phyloP scores from a whole-genome alignment of 2,888 invertebrate species.

The Troilus luridus region DNA sequence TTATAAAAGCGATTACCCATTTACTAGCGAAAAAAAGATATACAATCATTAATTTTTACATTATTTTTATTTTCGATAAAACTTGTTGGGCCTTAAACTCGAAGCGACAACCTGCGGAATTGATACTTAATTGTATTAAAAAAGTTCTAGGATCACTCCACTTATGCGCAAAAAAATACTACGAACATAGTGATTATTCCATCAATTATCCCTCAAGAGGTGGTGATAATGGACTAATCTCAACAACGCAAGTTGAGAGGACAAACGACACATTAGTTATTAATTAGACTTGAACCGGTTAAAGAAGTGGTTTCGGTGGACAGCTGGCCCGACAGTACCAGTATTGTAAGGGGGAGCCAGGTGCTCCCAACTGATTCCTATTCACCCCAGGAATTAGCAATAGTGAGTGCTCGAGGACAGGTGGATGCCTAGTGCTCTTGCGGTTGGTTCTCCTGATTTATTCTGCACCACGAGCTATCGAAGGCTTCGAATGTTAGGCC shows the following conservation, averaged over 20 bases:
- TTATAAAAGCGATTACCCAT: too few species aligned
- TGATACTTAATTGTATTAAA: too few species aligned
- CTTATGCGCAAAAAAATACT: neutral
- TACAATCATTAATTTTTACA: too few species aligned
- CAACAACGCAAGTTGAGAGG: neutral
- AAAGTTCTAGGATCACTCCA: neutral
- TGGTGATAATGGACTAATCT: neutral
- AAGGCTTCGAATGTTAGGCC: slow-evolving; percentile 24
- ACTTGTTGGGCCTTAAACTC: too few species aligned
- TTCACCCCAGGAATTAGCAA: slow-evolving; percentile 43
- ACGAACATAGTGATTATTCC: neutral
- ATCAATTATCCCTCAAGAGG: neutral
- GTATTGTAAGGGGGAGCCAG: slow-evolving; percentile 1
- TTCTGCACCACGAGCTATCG: slow-evolving; percentile 8
- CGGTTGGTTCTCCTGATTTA: neutral
- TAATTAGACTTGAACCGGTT: slow-evolving; percentile 26
- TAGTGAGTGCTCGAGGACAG: slow-evolving; percentile 17
- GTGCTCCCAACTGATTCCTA: slow-evolving; percentile 26
- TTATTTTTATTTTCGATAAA: too few species aligned
- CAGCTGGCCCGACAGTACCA: neutral
- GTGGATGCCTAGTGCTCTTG: slow-evolving; percentile 13
- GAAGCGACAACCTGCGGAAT: too few species aligned
- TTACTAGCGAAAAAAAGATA: too few species aligned
- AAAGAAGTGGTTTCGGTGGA: neutral
- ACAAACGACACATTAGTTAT: slow-evolving; percentile 5